A percentile compares a stretch with the other conserved stretches of the same genome.
These are phyloP conservation scores for Drosophila obscura DNA, from an alignment of 1,140 invertebrate genomes.

Conservation along the genomic window DNA sequence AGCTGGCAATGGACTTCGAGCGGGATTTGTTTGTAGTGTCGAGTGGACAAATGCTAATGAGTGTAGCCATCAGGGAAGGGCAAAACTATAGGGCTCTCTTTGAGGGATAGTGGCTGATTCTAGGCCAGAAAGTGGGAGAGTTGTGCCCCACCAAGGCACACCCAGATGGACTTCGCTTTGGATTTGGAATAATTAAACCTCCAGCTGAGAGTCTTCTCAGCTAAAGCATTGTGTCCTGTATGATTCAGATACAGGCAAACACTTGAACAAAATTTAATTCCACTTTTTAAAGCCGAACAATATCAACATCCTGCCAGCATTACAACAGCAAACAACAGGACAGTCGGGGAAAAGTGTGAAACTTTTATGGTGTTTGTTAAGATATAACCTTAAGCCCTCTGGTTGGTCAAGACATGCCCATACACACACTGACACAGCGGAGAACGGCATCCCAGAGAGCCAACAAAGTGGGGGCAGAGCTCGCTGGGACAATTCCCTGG, in stretches of 20 bases:
- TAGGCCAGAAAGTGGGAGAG: no score
- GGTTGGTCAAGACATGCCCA: constrained; percentile 37
- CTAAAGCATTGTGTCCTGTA: neutral
- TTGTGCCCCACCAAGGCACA: no score
- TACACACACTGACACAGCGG: neutral
- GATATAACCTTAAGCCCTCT: constrained; percentile 71
- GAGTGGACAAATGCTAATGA: constrained; percentile 53
- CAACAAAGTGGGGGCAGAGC: constrained; percentile 36
- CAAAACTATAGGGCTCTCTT: no score
- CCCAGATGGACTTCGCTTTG: no score
- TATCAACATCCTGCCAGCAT: constrained; percentile 29
- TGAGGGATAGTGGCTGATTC: no score
- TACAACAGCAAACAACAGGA: constrained; percentile 26
- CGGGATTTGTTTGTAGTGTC: constrained; percentile 49
- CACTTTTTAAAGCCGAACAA: constrained; percentile 29
- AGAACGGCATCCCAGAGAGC: neutral
- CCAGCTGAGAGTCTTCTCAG: no score
- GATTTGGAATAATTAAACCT: no score
- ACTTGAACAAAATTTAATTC: constrained; percentile 25
- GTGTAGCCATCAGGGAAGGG: constrained; percentile 9
- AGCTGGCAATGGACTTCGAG: constrained; percentile 33
- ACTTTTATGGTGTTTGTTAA: constrained; percentile 71
- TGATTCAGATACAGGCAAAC: constrained; percentile 8
- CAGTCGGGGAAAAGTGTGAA: constrained; percentile 62
- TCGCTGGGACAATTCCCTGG: constrained; percentile 61